Evolutionary conservation across 2,888 invertebrate genomes (phyloP).

Genomic region (Choristoneura rosaceana): DNA sequence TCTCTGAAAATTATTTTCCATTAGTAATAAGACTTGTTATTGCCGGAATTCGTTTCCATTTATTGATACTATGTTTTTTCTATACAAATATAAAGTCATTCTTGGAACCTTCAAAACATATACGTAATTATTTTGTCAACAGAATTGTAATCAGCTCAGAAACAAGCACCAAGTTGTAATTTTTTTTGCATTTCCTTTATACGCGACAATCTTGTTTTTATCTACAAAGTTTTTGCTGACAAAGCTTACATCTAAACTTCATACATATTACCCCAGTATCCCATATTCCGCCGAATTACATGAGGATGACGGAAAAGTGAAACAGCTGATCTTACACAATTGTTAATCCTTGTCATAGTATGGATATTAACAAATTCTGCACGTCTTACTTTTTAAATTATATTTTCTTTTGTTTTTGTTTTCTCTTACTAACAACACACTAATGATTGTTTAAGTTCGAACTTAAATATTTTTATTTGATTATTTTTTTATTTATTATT

Average conservation of each 20-base stretch:
- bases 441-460: too few species aligned
- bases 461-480: too few species aligned
- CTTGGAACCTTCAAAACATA: too few species aligned
- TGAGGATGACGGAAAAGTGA: neutral
- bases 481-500: too few species aligned
- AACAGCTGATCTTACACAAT: neutral
- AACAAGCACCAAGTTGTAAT: too few species aligned
- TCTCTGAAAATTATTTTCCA: neutral
- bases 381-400: neutral
- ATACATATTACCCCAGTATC: conserved; percentile 9
- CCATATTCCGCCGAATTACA: neutral
- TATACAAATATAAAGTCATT: neutral
- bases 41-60: neutral
- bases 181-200: neutral
- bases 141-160: too few species aligned
- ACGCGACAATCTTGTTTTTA: neutral
- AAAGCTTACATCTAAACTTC: conserved; percentile 2
- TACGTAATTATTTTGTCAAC: too few species aligned
- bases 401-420: too few species aligned
- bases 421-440: too few species aligned
- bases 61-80: neutral
- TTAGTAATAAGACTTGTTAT: neutral
- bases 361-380: neutral
- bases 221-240: neutral
- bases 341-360: neutral